phyloP scores from a whole-genome alignment of 2,797 vertebrate genomes.

The Euphonia xanthogaster region DNA sequence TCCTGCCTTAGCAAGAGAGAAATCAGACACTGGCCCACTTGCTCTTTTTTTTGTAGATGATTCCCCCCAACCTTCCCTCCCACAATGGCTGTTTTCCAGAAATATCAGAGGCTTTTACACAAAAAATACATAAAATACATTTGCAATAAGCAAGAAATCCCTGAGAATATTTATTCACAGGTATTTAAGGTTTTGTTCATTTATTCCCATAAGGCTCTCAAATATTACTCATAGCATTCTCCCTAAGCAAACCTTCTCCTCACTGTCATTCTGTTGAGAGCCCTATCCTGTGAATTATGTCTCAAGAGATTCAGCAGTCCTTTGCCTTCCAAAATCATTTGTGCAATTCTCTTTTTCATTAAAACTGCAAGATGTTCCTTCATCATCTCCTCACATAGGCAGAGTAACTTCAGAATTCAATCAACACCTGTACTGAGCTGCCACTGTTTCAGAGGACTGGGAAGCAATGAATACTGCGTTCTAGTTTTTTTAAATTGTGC shows the following conservation, averaged over 20 bases:
- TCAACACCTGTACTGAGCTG: background rate
- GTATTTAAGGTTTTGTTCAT: background rate
- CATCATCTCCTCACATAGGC: accelerated
- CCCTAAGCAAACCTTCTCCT: background rate
- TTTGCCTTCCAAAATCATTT: background rate
- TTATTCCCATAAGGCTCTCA: background rate
- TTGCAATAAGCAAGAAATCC: background rate
- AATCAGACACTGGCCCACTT: background rate
- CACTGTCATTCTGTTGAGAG: background rate
- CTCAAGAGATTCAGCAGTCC: background rate
- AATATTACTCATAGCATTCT: background rate
- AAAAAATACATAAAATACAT: background rate
- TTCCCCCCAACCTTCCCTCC: accelerated
- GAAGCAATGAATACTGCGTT: background rate
- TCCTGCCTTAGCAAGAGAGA: background rate
- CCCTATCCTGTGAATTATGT: background rate
- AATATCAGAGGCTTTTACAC: background rate
- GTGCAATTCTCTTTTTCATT: background rate
- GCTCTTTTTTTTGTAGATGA: background rate
- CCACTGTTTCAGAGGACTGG: background rate
- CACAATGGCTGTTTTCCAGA: background rate
- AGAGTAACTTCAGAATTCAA: background rate
- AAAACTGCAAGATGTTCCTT: background rate
- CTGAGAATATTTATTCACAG: background rate
- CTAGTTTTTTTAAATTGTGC: background rate